phyloP scores from a whole-genome alignment of 1,140 invertebrate genomes.

The Dendroctonus valens region DNA sequence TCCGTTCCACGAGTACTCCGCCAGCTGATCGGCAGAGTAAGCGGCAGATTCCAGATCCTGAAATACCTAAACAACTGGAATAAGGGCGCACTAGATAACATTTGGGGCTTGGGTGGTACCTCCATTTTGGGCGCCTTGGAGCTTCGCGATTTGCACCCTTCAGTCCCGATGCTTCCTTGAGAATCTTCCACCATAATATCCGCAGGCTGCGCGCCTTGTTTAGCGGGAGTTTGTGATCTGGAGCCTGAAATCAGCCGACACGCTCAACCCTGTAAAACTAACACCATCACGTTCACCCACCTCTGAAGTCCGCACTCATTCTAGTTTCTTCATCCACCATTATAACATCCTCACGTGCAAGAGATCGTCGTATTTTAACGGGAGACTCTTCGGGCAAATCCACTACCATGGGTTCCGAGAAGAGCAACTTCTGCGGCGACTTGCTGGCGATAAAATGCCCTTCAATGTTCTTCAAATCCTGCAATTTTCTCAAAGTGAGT shows the following conservation, averaged over 20 bases:
- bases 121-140: slow-evolving; percentile 42
- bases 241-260: slow-evolving; percentile 11
- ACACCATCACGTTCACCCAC: slow-evolving; percentile 19
- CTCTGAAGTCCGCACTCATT: slow-evolving; percentile 75
- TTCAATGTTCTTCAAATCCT: slow-evolving; percentile 6
- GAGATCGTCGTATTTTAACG: slow-evolving; percentile 7
- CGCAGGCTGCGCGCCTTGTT: slow-evolving; percentile 46
- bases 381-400: slow-evolving; percentile 17
- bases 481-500: slow-evolving; percentile 2
- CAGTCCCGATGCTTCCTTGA: slow-evolving; percentile 70
- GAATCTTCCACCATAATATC: slow-evolving; percentile 71
- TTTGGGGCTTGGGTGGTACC: slow-evolving; percentile 1
- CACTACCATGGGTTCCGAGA: slow-evolving; percentile 15
- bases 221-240: slow-evolving; percentile 56
- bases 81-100: no score
- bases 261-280: background rate
- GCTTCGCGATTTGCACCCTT: slow-evolving; percentile 54
- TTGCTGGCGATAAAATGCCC: background rate
- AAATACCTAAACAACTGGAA: slow-evolving; percentile 32
- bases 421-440: slow-evolving; percentile 1
- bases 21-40: slow-evolving; percentile 81
- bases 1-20: slow-evolving; percentile 92
- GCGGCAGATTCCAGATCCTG: slow-evolving; percentile 62
- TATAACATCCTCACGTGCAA: slow-evolving; percentile 39
- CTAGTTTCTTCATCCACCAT: slow-evolving; percentile 75